Base-by-base conservation (phyloP, 2,797 vertebrate genomes). In the Gambelia wislizenii region DNA sequence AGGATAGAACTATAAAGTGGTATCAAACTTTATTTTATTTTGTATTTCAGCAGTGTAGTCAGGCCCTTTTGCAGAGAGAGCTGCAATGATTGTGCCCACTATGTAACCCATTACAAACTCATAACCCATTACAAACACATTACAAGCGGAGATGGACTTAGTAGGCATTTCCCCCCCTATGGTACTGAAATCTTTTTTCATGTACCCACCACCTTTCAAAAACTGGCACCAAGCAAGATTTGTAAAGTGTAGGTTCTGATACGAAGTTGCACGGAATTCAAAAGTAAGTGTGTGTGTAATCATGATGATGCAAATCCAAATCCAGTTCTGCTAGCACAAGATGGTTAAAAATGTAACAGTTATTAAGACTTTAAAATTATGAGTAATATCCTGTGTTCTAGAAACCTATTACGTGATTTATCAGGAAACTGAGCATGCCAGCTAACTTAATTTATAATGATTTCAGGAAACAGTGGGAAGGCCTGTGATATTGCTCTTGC, bases 351-450 rank as follows among this genome's bases (percentile, higher is more conserved):
- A 42, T 64, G 61, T 52, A 64, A 52, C 52, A 33, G 56, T 86
- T 75, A 75, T 89, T 80, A 81, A 85, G 84, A 85, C n/a, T 81
- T 80, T 75, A 75, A 83, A 88, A 83, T 67, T 72, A 75, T 75
- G 84, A 82, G 77, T 85, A 86, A 67, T 75, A 86, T 85, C 77
- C 54, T 74, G 74, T 64, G 42, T 85, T 74, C 69, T 89, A 74
- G 14, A 80, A 85, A 69, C 75, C 61, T 72, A 39, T 36, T 79
- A 49, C n/a, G 30, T 72, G 64, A 44, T 81, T 81, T 79, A 44
- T 81, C 44, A 89, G 83, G 77, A 89, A 85, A 69, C 76, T n/a
- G 77, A 89, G 74, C 16, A 79, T 85, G 85, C 54, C 75, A 85
- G 36, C 78, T 74, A 80, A 81, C 54, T 64, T 30, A 49, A 78